A percentile compares a stretch with the other conserved stretches of the same genome.
Evolutionary conservation across 92 coral and sea anemone genomes (phyloP).

Genomic region (Actinostola sp.): DNA sequence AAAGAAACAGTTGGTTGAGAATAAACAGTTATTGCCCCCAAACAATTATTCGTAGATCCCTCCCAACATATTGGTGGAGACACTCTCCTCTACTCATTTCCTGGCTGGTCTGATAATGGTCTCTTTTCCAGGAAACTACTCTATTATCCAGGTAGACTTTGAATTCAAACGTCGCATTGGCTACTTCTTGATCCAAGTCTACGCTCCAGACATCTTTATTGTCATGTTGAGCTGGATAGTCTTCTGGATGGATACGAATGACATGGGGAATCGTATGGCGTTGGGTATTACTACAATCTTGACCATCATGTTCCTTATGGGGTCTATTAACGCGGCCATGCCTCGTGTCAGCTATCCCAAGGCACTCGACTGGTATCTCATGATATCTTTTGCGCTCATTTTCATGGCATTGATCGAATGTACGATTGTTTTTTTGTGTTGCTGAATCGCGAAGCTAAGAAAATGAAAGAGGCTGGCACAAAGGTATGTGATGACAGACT

Average conservation of each 20-base stretch:
- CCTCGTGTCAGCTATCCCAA: constrained; percentile 78
- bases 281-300: constrained; percentile 80
- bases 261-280: constrained; percentile 84
- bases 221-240: constrained; percentile 89
- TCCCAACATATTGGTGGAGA: no score
- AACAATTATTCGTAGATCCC: no score
- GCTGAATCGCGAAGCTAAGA: neutral
- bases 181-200: constrained; percentile 83
- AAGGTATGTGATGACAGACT: neutral
- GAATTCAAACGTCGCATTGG: constrained; percentile 76
- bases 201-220: constrained; percentile 71
- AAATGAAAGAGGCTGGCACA: neutral
- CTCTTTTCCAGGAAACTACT: constrained; percentile 62
- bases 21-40: no score
- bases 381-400: constrained; percentile 56
- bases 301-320: constrained; percentile 82
- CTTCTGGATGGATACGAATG: constrained; percentile 85
- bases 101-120: neutral
- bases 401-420: constrained; percentile 67
- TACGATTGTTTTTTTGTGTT: constrained; percentile 39
- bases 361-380: constrained; percentile 69
- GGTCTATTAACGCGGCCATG: constrained; percentile 67
- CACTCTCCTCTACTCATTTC: neutral
- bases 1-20: no score
- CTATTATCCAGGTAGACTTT: constrained; percentile 55